phyloP scores from a whole-genome alignment of 2,797 vertebrate species.

The Crocidura indochinensis region DNA sequence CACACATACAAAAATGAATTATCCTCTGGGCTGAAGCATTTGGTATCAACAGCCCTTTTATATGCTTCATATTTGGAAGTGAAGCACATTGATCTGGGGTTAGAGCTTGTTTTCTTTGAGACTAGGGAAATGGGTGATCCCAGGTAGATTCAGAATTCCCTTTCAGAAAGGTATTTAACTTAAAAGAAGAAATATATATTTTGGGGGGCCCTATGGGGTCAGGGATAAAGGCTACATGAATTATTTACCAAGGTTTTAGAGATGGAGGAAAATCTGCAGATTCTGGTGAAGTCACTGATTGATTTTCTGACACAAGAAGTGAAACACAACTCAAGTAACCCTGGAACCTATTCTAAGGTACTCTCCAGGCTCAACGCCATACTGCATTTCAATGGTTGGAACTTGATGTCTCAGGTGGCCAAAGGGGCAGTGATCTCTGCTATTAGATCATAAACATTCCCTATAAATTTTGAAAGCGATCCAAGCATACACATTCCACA shows the following conservation, averaged over 20 bases:
- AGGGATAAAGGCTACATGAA: slow-evolving; percentile 75
- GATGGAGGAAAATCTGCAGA: slow-evolving; percentile 86
- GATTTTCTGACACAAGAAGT: slow-evolving; percentile 96
- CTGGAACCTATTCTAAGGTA: too few species aligned
- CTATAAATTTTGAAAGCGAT: neutral
- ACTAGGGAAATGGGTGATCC: too few species aligned
- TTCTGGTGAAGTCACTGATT: slow-evolving; percentile 93
- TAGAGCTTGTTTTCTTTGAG: neutral
- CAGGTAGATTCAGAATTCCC: too few species aligned
- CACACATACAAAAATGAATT: neutral
- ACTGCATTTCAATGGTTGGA: slow-evolving; percentile 34
- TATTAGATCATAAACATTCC: neutral
- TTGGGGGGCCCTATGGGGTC: too few species aligned
- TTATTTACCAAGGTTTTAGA: slow-evolving; percentile 86
- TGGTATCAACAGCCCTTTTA: neutral
- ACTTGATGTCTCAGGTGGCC: neutral
- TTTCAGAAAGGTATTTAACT: too few species aligned
- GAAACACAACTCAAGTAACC: slow-evolving; percentile 86
- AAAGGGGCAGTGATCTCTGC: neutral
- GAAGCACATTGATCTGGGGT: slow-evolving; percentile 53
- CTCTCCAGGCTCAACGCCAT: slow-evolving; percentile 43
- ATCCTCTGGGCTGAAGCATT: slow-evolving; percentile 8
- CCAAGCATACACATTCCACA: neutral
- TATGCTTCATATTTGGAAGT: neutral
- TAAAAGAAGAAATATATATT: too few species aligned